These are phyloP conservation scores for Pseudopleuronectes americanus DNA, from an alignment of 2,797 vertebrate genomes.

Conservation along the genomic window DNA sequence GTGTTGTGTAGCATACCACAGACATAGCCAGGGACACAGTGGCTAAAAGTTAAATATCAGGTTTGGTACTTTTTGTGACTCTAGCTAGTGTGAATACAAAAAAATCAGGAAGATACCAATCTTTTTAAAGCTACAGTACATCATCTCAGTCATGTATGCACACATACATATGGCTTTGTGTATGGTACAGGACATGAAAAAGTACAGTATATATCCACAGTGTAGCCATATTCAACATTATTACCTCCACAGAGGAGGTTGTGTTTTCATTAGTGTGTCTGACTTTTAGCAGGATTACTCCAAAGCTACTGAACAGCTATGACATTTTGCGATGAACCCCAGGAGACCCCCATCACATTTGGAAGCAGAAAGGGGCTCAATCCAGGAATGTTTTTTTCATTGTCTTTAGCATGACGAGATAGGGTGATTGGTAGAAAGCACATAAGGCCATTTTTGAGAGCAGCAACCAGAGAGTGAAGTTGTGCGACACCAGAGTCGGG, in stretches of 20 bases:
- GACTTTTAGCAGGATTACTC: not conserved
- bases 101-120: not conserved
- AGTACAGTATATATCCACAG: not conserved
- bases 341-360: no score
- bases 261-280: not conserved
- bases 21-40: not conserved
- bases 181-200: not conserved
- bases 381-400: no score
- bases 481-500: slow-evolving; percentile 1
- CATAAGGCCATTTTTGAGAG: slow-evolving; percentile 44
- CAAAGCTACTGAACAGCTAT: no score
- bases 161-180: not conserved
- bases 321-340: no score
- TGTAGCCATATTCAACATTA: not conserved
- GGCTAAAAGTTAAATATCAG: not conserved
- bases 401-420: no score
- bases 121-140: not conserved
- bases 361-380: no score
- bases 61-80: not conserved
- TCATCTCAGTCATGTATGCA: not conserved
- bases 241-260: no score
- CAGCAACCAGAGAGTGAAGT: slow-evolving; percentile 11
- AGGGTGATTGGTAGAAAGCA: slow-evolving; percentile 5
- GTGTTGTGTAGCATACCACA: not conserved
- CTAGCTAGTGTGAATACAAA: slow-evolving; percentile 1